Percentiles rank a stretch among this genome's conserved stretches.
Evolutionary conservation across 2,888 invertebrate species (phyloP).

Genomic region (Eristalis intricaria): DNA sequence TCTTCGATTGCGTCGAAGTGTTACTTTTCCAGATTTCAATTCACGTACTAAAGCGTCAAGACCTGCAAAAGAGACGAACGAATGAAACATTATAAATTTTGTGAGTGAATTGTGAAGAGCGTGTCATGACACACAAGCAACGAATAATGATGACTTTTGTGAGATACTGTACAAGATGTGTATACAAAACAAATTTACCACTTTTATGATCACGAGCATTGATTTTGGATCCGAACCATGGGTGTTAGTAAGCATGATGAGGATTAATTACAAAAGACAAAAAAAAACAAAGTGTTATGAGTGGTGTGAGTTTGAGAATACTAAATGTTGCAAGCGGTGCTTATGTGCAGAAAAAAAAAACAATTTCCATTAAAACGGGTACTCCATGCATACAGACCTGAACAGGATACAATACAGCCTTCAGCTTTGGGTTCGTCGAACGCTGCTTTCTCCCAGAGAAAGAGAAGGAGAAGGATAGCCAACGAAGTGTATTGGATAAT

Average conservation of each 20-base stretch:
- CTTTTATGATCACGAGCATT: constrained; percentile 19
- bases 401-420: no score
- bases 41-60: constrained; percentile 81
- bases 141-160: background rate
- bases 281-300: constrained; percentile 13
- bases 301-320: background rate
- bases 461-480: no score
- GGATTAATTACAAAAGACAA: constrained; percentile 8
- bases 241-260: constrained; percentile 7
- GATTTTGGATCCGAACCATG: constrained; percentile 41
- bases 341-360: background rate
- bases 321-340: background rate
- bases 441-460: no score
- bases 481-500: no score
- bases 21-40: constrained; percentile 80
- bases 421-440: no score
- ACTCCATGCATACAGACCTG: background rate
- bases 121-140: background rate
- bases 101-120: background rate
- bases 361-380: background rate
- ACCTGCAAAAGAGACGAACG: constrained; percentile 74
- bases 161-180: background rate
- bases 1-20: constrained; percentile 79
- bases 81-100: background rate
- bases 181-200: constrained; percentile 33